phyloP scores from a whole-genome alignment of 1,140 invertebrate species.

The Plectrocnemia conspersa region DNA sequence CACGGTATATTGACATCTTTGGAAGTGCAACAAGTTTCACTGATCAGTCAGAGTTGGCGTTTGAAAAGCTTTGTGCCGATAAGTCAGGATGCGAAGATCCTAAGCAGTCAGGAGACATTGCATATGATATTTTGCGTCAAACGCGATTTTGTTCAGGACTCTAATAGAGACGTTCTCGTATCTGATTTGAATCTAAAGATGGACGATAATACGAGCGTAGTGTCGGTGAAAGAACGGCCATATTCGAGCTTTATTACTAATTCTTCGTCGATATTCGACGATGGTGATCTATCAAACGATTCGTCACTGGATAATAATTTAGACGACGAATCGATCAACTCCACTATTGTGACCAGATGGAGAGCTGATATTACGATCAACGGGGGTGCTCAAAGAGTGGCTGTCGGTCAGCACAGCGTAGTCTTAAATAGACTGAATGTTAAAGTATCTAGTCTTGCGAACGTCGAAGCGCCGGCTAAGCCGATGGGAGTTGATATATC shows the following conservation, averaged over 20 bases:
- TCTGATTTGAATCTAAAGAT: slow-evolving; percentile 41
- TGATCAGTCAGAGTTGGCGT: slow-evolving; percentile 47
- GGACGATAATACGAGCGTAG: slow-evolving; percentile 12
- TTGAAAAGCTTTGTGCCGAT: slow-evolving; percentile 40
- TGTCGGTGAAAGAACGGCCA: slow-evolving; percentile 38
- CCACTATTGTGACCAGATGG: slow-evolving; percentile 54
- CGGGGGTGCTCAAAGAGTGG: slow-evolving; percentile 41
- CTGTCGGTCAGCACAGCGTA: slow-evolving; percentile 52
- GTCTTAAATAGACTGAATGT: slow-evolving; percentile 45
- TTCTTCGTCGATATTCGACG: slow-evolving; percentile 38
- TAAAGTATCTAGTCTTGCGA: slow-evolving; percentile 38
- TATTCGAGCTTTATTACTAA: slow-evolving; percentile 47
- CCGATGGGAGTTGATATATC: neutral
- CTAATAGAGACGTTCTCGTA: slow-evolving; percentile 39
- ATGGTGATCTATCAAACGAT: slow-evolving; percentile 36
- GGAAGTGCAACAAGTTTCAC: slow-evolving; percentile 43
- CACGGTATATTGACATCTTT: slow-evolving; percentile 40
- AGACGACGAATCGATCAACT: slow-evolving; percentile 40
- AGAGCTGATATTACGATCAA: slow-evolving; percentile 45
- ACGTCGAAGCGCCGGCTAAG: slow-evolving; percentile 2
- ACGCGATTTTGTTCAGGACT: slow-evolving; percentile 38
- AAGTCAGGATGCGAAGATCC: slow-evolving; percentile 35
- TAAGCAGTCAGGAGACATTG: slow-evolving; percentile 43
- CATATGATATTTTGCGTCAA: slow-evolving; percentile 44
- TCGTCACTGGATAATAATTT: slow-evolving; percentile 3